A percentile compares a stretch with the other conserved stretches of the same genome.
phyloP scores from a whole-genome alignment of 2,113 vertebrate species.

The Ochotona princeps region DNA sequence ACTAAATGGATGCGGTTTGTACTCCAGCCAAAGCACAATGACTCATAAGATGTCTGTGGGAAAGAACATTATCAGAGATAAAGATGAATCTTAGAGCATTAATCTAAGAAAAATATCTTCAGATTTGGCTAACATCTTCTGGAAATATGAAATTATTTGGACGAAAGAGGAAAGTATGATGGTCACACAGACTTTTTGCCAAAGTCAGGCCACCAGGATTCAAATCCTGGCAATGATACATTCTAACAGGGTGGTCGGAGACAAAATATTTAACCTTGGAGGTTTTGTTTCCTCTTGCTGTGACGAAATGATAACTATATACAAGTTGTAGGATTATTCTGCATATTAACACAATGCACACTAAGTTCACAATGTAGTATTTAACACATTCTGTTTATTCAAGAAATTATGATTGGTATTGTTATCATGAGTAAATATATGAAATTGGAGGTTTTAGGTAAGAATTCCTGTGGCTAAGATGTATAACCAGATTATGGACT shows the following conservation, averaged over 20 bases:
- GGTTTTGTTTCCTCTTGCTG: neutral
- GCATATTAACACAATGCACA: neutral
- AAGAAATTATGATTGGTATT: neutral
- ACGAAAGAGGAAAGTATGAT: neutral
- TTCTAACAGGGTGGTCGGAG: conserved; percentile 31
- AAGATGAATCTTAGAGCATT: conserved; percentile 51
- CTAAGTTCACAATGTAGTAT: neutral
- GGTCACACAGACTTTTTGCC: neutral
- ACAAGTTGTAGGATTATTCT: neutral
- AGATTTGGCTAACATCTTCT: conserved; percentile 53
- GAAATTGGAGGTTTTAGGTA: neutral
- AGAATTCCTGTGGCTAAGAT: neutral
- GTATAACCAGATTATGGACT: neutral
- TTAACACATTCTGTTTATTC: neutral
- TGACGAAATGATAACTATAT: neutral
- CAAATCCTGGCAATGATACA: neutral
- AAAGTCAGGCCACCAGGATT: conserved; percentile 5
- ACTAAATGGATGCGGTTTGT: conserved; percentile 23
- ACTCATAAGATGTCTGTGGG: conserved; percentile 62
- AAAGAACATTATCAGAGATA: conserved; percentile 65
- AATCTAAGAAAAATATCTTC: conserved; percentile 55
- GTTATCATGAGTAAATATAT: neutral
- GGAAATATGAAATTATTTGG: conserved; percentile 55
- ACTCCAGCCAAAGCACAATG: conserved; percentile 34
- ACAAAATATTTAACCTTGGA: neutral